These are phyloP conservation scores for Brassicogethes aeneus DNA, from an alignment of 2,888 invertebrate genomes.

Conservation along the genomic window DNA sequence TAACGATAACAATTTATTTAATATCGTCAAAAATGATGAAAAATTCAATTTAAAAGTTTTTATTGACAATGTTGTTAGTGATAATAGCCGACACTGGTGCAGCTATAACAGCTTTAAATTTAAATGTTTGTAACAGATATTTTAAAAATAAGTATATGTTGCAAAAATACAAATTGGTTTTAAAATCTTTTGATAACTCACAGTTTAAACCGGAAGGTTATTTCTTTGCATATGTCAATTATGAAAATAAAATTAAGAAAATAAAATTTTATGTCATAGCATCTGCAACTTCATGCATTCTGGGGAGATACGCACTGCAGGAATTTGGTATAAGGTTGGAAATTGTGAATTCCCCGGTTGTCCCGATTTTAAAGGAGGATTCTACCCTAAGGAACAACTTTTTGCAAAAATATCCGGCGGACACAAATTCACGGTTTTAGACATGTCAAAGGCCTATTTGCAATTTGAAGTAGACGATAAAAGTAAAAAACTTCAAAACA, in stretches of 20 bases:
- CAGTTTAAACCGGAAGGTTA: not conserved
- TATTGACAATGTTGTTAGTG: constrained; percentile 1
- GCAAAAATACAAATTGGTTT: not conserved
- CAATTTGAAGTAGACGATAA: constrained; percentile 3
- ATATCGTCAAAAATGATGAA: constrained; percentile 1
- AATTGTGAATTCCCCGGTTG: not conserved
- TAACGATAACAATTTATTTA: not conserved
- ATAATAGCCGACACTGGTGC: constrained; percentile 1
- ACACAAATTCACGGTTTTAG: constrained; percentile 1
- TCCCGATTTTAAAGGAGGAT: too few relatives aligned
- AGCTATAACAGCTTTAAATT: not conserved
- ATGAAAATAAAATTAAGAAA: constrained; percentile 1
- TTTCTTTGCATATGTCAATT: not conserved
- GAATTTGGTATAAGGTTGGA: not conserved
- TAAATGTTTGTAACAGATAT: not conserved
- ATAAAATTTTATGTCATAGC: too few relatives aligned
- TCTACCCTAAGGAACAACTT: too few relatives aligned
- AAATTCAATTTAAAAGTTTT: too few relatives aligned
- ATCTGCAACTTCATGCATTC: not conserved
- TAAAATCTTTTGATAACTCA: not conserved
- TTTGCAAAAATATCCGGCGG: too few relatives aligned
- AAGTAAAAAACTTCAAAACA: constrained; percentile 1
- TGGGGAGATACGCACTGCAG: not conserved
- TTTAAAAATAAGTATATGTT: constrained; percentile 1
- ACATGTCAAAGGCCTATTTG: too few relatives aligned